These are phyloP conservation scores for Luperina nickerlii DNA, from an alignment of 2,888 invertebrate species.

Conservation along the genomic window DNA sequence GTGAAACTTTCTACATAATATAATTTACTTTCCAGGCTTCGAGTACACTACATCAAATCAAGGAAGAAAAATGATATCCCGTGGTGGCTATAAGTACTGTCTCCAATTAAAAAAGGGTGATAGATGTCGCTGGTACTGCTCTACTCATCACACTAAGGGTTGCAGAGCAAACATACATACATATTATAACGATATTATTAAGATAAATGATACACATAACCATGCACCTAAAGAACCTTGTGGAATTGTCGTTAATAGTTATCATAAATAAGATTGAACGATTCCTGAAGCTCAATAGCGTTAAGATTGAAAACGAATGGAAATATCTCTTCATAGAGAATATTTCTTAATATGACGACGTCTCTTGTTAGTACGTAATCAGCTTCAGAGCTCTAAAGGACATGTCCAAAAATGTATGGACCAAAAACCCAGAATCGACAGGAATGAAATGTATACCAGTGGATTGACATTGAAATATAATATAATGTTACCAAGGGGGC, in stretches of 20 bases:
- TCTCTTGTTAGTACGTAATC: too few species aligned
- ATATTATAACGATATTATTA: neutral
- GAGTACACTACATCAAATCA: slow-evolving; percentile 28
- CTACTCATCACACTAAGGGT: slow-evolving; percentile 62
- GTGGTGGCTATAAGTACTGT: slow-evolving; percentile 30
- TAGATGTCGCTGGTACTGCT: slow-evolving; percentile 63
- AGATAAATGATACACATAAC: slow-evolving; percentile 27
- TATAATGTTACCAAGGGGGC: too few species aligned
- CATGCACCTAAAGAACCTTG: slow-evolving; percentile 9
- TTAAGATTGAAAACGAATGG: neutral
- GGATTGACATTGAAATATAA: too few species aligned
- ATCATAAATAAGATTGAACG: neutral
- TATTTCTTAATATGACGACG: too few species aligned
- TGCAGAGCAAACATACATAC: slow-evolving; percentile 56
- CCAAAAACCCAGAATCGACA: too few species aligned
- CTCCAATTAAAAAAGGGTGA: slow-evolving; percentile 14
- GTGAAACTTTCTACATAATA: neutral
- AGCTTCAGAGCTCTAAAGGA: too few species aligned
- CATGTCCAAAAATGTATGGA: too few species aligned
- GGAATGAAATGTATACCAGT: too few species aligned
- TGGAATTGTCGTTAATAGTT: neutral
- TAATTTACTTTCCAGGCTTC: slow-evolving; percentile 8
- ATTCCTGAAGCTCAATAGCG: too few species aligned
- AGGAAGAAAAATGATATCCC: slow-evolving; percentile 34
- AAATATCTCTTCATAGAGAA: too few species aligned